Evolutionary conservation across 2,888 invertebrate species (phyloP).

Genomic region (Yponomeuta malinellus): DNA sequence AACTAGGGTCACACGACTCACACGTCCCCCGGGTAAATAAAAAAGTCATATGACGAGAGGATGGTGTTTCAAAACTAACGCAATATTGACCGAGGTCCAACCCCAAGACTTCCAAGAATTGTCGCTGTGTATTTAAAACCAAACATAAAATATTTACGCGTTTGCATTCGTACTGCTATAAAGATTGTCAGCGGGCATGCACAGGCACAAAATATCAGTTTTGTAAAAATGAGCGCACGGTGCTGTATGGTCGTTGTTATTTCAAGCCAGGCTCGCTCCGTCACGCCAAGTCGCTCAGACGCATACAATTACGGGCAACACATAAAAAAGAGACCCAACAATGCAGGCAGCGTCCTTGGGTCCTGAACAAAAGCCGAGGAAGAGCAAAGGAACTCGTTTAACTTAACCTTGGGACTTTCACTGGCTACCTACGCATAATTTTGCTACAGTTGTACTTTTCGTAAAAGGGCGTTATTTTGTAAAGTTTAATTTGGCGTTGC

Average conservation of each 20-base stretch:
- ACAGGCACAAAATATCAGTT: conserved; percentile 22
- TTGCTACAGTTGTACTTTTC: conserved; percentile 30
- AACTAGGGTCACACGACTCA: neutral
- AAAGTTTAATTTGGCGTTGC: neutral
- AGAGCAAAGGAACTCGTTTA: conserved; percentile 73
- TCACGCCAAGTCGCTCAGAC: conserved; percentile 63
- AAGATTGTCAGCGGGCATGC: conserved; percentile 30
- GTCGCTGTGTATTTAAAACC: conserved; percentile 25
- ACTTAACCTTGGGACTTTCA: conserved; percentile 70
- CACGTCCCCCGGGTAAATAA: neutral
- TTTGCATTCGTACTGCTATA: conserved; percentile 35
- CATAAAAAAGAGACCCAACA: conserved; percentile 65
- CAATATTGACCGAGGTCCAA: conserved; percentile 10
- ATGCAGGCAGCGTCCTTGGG: conserved; percentile 68
- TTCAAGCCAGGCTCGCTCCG: conserved; percentile 38
- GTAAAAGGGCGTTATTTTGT: neutral
- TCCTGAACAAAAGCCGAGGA: conserved; percentile 72
- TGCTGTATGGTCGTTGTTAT: conserved; percentile 44
- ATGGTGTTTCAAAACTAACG: conserved; percentile 6
- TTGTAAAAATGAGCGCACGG: conserved; percentile 26
- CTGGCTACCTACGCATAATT: conserved; percentile 65
- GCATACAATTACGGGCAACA: conserved; percentile 64
- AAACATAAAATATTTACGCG: conserved; percentile 37
- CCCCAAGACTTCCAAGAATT: conserved; percentile 28
- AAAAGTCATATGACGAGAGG: neutral